Conservation (phyloP, 64 coral and sea anemone species). For the Pocillopora verrucosa region DNA sequence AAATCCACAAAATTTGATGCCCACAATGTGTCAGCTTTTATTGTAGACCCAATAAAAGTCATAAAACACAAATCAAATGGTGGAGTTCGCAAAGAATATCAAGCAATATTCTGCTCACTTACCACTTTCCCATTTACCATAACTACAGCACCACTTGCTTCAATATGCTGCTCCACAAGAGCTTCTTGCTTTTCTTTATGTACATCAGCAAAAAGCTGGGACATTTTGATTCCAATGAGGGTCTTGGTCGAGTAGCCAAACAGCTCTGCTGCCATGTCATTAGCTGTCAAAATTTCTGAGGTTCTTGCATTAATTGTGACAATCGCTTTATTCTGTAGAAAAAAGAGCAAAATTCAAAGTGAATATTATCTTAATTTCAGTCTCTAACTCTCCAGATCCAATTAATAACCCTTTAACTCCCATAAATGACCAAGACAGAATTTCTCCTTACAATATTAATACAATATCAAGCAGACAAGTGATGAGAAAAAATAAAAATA, state of each 20-base stretch:
- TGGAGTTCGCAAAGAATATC: not conserved
- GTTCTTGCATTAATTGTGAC: slow-evolving; percentile 97
- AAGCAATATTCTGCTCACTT: not conserved
- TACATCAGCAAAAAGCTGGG: slow-evolving; percentile 71
- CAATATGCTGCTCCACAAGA: slow-evolving; percentile 90
- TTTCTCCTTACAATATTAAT: too few species aligned
- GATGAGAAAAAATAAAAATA: too few species aligned
- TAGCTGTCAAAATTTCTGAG: slow-evolving; percentile 91
- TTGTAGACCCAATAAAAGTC: not conserved
- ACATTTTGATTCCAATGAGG: slow-evolving; percentile 92
- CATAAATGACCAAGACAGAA: too few species aligned
- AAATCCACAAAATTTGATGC: too few species aligned
- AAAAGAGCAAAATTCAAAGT: not conserved
- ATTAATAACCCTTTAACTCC: too few species aligned
- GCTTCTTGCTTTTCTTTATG: slow-evolving; percentile 88
- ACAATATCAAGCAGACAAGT: too few species aligned
- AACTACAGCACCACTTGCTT: slow-evolving; percentile 88
- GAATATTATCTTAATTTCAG: too few species aligned
- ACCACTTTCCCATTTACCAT: slow-evolving; percentile 98
- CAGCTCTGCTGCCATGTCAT: slow-evolving; percentile 87
- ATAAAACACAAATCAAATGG: too few species aligned
- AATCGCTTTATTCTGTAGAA: slow-evolving; percentile 93
- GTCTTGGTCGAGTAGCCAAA: slow-evolving; percentile 82
- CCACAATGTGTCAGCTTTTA: not conserved
- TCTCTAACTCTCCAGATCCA: too few species aligned